Evolutionary conservation across 92 coral and sea anemone genomes (phyloP).

Genomic region (Zoanthus sociatus): DNA sequence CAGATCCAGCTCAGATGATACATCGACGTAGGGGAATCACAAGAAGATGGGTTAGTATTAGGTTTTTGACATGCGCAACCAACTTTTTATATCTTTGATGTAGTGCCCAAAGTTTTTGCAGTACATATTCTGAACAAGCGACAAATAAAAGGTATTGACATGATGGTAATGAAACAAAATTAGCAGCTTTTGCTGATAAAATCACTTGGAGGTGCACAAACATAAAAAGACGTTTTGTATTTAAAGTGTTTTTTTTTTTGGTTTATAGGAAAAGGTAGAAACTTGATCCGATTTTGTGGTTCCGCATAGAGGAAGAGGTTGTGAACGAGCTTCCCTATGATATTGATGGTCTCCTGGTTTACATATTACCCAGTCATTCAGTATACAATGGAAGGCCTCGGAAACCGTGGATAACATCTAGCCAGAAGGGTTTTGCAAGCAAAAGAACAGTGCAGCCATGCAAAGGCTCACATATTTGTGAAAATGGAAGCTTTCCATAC

Average conservation of each 20-base stretch:
- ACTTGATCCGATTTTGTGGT: slow-evolving; percentile 52
- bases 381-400: slow-evolving; percentile 46
- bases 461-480: slow-evolving; percentile 49
- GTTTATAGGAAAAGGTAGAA: slow-evolving; percentile 31
- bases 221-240: neutral
- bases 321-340: slow-evolving; percentile 50
- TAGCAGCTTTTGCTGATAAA: neutral
- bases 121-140: neutral
- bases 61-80: neutral
- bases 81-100: neutral
- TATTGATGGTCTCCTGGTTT: slow-evolving; percentile 44
- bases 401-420: slow-evolving; percentile 63
- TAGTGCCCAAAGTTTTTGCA: neutral
- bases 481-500: slow-evolving; percentile 32
- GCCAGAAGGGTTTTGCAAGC: slow-evolving; percentile 41
- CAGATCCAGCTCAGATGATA: neutral
- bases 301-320: slow-evolving; percentile 11
- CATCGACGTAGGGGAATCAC: neutral
- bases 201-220: neutral
- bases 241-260: too few relatives aligned
- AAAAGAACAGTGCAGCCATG: slow-evolving; percentile 48
- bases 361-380: neutral
- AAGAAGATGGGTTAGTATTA: neutral
- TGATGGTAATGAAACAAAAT: neutral
- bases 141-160: neutral